Conservation (phyloP, 2,888 invertebrate species). For the Stenodera caucasica region DNA sequence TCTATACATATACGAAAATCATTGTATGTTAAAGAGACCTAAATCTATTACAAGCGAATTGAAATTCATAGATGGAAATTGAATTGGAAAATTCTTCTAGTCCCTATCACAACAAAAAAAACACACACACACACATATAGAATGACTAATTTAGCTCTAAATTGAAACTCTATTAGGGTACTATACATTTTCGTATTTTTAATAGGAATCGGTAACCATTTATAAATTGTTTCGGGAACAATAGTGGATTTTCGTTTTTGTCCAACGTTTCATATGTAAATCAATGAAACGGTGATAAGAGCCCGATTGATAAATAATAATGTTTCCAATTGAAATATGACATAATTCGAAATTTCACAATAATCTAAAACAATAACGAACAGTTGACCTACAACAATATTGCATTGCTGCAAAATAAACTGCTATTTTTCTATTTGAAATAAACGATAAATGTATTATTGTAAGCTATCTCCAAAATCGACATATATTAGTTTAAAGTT, state of each 20-base stretch:
- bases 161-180: no score
- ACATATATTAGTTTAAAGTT: neutral
- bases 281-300: neutral
- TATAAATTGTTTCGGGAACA: no score
- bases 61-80: constrained; percentile 38
- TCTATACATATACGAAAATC: constrained; percentile 25
- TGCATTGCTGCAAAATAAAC: neutral
- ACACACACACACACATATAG: no score
- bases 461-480: neutral
- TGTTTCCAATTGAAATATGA: no score
- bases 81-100: constrained; percentile 12
- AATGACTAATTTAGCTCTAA: no score
- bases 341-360: no score
- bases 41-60: constrained; percentile 35
- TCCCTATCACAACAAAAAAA: neutral
- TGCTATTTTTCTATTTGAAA: neutral
- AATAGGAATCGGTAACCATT: no score
- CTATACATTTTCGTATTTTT: no score
- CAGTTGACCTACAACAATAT: neutral
- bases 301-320: no score
- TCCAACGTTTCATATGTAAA: neutral
- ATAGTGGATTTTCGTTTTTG: no score
- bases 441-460: neutral
- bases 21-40: constrained; percentile 40
- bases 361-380: neutral